A percentile compares a stretch with the other conserved stretches of the same genome.
These are phyloP conservation scores for Hofmannophila pseudospretella DNA, from an alignment of 2,888 invertebrate genomes.

Conservation along the genomic window DNA sequence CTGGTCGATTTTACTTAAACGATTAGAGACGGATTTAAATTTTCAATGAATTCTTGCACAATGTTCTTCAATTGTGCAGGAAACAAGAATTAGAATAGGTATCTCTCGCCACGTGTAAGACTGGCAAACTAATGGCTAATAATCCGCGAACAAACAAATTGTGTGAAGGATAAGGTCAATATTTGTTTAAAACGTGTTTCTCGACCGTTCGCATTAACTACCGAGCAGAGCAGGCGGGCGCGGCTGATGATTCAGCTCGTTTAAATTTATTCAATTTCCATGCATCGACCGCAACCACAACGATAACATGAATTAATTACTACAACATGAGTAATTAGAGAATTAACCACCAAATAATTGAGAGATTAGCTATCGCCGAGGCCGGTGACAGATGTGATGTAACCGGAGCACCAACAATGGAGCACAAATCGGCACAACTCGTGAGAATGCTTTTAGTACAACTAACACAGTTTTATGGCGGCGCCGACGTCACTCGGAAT, in stretches of 20 bases:
- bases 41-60: too few species aligned
- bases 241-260: constrained; percentile 9
- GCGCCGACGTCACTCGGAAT: constrained; percentile 27
- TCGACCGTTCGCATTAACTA: constrained; percentile 17
- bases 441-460: constrained; percentile 34
- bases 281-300: constrained; percentile 1
- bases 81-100: too few species aligned
- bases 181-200: constrained; percentile 26
- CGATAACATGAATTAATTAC: constrained; percentile 12
- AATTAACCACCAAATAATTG: constrained; percentile 39
- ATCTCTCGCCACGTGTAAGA: too few species aligned
- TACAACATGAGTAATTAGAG: constrained; percentile 31
- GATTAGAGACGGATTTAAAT: too few species aligned
- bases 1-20: too few species aligned
- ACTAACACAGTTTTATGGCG: constrained; percentile 34
- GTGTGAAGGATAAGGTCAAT: too few species aligned
- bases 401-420: constrained; percentile 46
- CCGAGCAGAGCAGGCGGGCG: constrained; percentile 21
- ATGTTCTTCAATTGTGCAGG: too few species aligned
- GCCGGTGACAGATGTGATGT: constrained; percentile 51
- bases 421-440: constrained; percentile 34
- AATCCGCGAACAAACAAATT: too few species aligned
- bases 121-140: too few species aligned
- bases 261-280: neutral
- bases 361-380: constrained; percentile 50